Evolutionary conservation across 2,888 invertebrate genomes (phyloP), one percentile per base, ranked within the genome.

Genomic region (Acleris cristana): DNA sequence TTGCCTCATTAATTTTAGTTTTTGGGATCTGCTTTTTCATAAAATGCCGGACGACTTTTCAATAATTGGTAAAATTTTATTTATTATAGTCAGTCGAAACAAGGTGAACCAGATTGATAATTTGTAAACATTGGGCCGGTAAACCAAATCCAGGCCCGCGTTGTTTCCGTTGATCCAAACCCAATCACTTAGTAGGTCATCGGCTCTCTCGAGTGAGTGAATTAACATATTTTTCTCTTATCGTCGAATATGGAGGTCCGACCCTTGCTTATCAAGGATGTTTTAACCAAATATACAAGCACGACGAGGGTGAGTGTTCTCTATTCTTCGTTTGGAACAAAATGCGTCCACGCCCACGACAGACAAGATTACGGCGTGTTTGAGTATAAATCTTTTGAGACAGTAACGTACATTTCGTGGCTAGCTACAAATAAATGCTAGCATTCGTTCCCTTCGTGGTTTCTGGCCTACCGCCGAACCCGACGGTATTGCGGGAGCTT

Each of bases 141-240:
- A 80, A 83, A 81, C 78, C 74, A 75, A 72, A 71, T 71, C 78
- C 74, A 75, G 69, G 83, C 88, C 86, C 83, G 83, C 86, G 91
- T 92, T 91, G 90, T 79, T 87, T 86, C 87, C 81, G 78, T 79
- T 82, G 82, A 85, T 82, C 80, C 85, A 78, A 87, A 89, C 81
- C 92, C 91, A 92, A 92, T 92, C 92, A 92, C 92, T 92, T 92
- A 92, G 90, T 88, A 83, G 91, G 88, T 88, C 86, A 91, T 89
- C 86, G 85, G 84, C 81, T 87, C 85, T 85, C 81, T 84, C 78
- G 82, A 83, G 84, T 78, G 81, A 79, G 82, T 79, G 81, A 90
- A 92, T 92, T 92, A 90, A 91, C 92, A 92, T 92, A 91, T 91
- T 91, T 67, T 90, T 89, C 86, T 84, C 86, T 90, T 92, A 92